Percentiles rank a stretch among this genome's conserved stretches.
Conservation (phyloP, 2,113 vertebrate species). For the Meleagris gallopavo region DNA sequence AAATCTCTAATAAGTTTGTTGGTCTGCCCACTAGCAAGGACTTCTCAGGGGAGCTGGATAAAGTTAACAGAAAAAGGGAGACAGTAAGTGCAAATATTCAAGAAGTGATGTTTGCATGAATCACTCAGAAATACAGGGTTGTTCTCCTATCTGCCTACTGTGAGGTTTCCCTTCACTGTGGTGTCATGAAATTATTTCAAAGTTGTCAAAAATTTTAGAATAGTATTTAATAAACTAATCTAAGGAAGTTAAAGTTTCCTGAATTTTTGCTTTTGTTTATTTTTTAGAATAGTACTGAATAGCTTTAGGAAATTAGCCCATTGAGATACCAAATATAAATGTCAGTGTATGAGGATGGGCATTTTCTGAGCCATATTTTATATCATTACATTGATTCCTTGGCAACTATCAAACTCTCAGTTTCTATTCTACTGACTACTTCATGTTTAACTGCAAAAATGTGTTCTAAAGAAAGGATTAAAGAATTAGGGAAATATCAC, state of each 20-base stretch:
- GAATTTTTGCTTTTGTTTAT: not conserved
- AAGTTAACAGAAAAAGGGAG: not conserved
- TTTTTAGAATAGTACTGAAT: not conserved
- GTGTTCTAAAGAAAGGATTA: not conserved
- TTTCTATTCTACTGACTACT: not conserved
- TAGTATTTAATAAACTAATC: not conserved
- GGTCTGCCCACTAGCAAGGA: not conserved
- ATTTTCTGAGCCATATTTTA: not conserved
- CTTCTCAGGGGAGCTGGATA: not conserved
- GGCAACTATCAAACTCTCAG: fast-evolving
- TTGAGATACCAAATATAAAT: not conserved
- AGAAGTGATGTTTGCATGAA: not conserved
- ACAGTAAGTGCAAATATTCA: not conserved
- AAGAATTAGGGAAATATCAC: not conserved
- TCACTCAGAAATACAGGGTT: not conserved
- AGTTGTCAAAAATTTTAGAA: not conserved
- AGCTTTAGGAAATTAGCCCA: not conserved
- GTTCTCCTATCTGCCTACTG: not conserved
- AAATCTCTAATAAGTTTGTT: not conserved
- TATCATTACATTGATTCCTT: not conserved
- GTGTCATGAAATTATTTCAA: not conserved
- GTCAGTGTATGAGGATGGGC: not conserved
- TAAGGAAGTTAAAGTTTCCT: not conserved
- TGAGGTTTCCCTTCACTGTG: not conserved
- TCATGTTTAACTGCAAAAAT: not conserved